A percentile compares a stretch with the other conserved stretches of the same genome.
phyloP scores from a whole-genome alignment of 23 tunicate genomes.

The Styela clava region DNA sequence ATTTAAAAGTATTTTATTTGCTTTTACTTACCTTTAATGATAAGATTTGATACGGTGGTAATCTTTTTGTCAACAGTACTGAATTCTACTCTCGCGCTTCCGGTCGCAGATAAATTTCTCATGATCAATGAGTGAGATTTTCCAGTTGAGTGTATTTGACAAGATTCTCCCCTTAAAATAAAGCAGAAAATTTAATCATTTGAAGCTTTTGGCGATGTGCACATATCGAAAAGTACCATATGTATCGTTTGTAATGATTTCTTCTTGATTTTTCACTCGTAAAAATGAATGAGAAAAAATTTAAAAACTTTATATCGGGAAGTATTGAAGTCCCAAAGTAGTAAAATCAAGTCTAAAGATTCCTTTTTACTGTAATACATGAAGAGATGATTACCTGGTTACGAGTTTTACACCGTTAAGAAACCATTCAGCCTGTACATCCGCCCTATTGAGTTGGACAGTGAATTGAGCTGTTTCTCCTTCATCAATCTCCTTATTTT shows the following conservation, averaged over 20 bases:
- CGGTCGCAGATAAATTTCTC: slow-evolving; percentile 39
- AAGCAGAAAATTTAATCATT: not conserved
- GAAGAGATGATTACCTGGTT: slow-evolving; percentile 36
- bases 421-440: slow-evolving; percentile 39
- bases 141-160: slow-evolving; percentile 40
- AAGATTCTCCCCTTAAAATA: slow-evolving; percentile 28
- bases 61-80: slow-evolving; percentile 4
- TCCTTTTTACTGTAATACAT: too few relatives aligned
- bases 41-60: slow-evolving; percentile 29
- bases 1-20: not conserved
- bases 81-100: slow-evolving; percentile 47
- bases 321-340: too few relatives aligned
- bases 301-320: too few relatives aligned
- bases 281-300: too few relatives aligned
- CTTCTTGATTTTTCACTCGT: too few relatives aligned
- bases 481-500: slow-evolving; percentile 38
- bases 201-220: too few relatives aligned
- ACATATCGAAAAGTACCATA: too few relatives aligned
- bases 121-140: slow-evolving; percentile 33
- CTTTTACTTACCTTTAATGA: slow-evolving; percentile 30
- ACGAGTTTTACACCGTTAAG: slow-evolving; percentile 46
- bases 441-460: slow-evolving; percentile 32
- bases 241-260: too few relatives aligned
- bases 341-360: too few relatives aligned
- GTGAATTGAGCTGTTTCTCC: slow-evolving; percentile 41